phyloP scores from a whole-genome alignment of 2,797 vertebrate species.

The Eremophila alpestris region DNA sequence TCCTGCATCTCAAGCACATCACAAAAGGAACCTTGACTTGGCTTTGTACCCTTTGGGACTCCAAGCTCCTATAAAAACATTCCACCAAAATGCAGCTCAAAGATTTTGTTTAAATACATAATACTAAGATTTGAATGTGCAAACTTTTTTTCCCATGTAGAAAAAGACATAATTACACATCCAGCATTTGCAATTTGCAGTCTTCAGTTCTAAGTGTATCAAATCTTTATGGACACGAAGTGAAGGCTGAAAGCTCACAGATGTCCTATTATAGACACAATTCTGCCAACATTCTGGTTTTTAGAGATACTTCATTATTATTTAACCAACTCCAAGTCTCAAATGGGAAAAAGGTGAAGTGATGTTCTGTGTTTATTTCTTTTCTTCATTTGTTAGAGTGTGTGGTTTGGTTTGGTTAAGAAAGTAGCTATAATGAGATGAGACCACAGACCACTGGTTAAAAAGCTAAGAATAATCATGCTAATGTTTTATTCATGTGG shows the following conservation, averaged over 20 bases:
- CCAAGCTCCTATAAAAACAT: not conserved
- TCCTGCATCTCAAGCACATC: not conserved
- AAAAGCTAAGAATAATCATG: conserved; percentile 37
- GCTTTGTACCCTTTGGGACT: not conserved
- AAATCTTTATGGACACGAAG: not conserved
- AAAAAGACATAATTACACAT: not conserved
- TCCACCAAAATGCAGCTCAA: not conserved
- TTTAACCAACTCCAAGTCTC: not conserved
- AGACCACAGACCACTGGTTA: conserved; percentile 26
- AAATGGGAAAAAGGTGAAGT: not conserved
- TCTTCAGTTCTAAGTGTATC: not conserved
- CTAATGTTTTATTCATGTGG: conserved; percentile 59
- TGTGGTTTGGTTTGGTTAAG: conserved; percentile 15
- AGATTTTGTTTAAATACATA: not conserved
- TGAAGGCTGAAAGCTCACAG: not conserved
- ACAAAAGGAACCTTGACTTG: not conserved
- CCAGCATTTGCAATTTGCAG: not conserved
- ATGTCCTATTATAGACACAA: not conserved
- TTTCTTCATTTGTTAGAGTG: not conserved
- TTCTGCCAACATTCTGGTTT: not conserved
- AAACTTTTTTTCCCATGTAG: not conserved
- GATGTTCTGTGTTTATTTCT: not conserved
- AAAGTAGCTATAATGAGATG: conserved; percentile 15
- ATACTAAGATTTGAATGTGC: not conserved
- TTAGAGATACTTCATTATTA: not conserved